These are phyloP conservation scores for Pelecanoides urinatrix DNA, from an alignment of 2,113 vertebrate genomes.

Conservation along the genomic window DNA sequence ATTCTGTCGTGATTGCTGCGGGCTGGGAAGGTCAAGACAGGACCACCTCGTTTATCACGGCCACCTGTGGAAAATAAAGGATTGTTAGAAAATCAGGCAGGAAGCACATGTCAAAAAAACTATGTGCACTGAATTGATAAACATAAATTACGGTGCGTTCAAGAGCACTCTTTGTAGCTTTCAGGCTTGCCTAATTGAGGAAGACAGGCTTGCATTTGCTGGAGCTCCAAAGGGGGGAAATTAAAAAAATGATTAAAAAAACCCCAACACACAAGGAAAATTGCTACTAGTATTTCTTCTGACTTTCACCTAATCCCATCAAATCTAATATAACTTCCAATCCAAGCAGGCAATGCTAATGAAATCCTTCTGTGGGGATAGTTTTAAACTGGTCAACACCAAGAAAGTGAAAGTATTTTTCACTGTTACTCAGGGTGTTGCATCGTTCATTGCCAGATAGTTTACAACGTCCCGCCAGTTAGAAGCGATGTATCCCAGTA, in stretches of 20 bases:
- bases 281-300: neutral
- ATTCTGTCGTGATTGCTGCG: constrained; percentile 99
- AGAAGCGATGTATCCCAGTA: neutral
- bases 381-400: neutral
- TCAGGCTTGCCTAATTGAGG: neutral
- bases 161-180: neutral
- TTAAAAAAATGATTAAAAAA: neutral
- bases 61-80: constrained; percentile 81
- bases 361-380: neutral
- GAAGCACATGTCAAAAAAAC: constrained; percentile 46
- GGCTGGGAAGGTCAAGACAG: constrained; percentile 95
- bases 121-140: constrained; percentile 1
- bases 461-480: neutral
- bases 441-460: fast-evolving
- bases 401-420: neutral
- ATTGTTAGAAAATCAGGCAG: constrained; percentile 58
- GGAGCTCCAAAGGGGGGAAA: neutral
- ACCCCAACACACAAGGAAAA: neutral
- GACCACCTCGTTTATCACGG: constrained; percentile 95
- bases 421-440: neutral
- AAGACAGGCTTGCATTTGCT: neutral
- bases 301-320: neutral
- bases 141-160: neutral
- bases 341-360: neutral
- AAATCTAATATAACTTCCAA: neutral